phyloP scores from a whole-genome alignment of 2,113 vertebrate genomes.

The Carassius auratus region DNA sequence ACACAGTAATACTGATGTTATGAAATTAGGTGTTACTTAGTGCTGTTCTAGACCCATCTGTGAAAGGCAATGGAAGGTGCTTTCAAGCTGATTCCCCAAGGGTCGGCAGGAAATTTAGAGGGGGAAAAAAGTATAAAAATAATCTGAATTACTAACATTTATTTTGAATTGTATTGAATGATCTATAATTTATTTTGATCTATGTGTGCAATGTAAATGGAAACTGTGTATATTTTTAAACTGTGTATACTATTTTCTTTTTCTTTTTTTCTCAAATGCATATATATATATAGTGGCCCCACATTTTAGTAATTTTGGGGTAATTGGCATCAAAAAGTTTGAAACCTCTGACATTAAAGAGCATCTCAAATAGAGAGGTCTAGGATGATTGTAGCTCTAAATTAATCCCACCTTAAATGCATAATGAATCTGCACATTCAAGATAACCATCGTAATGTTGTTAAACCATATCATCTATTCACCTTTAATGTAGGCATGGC shows the following conservation, averaged over 20 bases:
- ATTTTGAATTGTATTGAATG: not conserved
- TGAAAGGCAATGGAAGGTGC: not conserved
- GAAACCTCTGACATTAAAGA: not conserved
- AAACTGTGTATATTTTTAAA: not conserved
- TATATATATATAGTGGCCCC: not conserved
- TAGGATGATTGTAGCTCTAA: not conserved
- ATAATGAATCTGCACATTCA: not conserved
- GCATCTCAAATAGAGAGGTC: not conserved
- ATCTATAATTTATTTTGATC: not conserved
- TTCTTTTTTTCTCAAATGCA: not conserved
- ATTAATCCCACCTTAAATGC: not conserved
- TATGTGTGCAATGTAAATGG: not conserved
- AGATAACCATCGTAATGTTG: not conserved
- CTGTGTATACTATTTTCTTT: not conserved
- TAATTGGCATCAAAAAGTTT: not conserved
- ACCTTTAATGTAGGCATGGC: not conserved
- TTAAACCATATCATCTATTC: not conserved
- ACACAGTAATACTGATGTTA: not conserved
- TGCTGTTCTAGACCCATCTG: not conserved
- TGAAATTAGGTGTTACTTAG: not conserved
- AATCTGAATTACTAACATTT: not conserved
- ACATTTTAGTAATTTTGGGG: not conserved
- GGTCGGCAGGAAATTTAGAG: not conserved
- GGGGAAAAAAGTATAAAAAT: not conserved
- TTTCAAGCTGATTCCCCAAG: not conserved